Conservation (phyloP, 2,888 invertebrate species). For the Anthrax anthrax region DNA sequence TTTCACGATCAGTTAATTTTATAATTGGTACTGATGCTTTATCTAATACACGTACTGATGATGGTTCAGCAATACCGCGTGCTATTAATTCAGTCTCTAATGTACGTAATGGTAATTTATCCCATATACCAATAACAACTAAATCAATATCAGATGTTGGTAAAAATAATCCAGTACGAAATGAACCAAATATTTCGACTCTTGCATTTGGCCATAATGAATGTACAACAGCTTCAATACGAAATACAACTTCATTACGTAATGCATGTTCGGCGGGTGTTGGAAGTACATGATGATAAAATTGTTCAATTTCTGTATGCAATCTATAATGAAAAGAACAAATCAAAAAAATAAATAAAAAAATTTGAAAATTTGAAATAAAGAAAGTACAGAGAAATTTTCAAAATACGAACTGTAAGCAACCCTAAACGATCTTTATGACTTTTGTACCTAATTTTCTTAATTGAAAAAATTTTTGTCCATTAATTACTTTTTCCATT, state of each 20-base stretch:
- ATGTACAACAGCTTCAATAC: constrained; percentile 76
- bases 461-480: too few species aligned
- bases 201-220: constrained; percentile 85
- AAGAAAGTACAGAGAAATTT: too few species aligned
- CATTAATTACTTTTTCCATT: too few species aligned
- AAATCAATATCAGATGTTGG: constrained; percentile 77
- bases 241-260: constrained; percentile 73
- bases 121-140: constrained; percentile 74
- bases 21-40: constrained; percentile 98
- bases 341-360: neutral
- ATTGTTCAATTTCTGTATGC: constrained; percentile 95
- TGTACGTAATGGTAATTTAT: constrained; percentile 77
- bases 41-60: constrained; percentile 88
- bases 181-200: constrained; percentile 96
- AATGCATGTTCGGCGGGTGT: constrained; percentile 81
- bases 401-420: too few species aligned
- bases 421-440: too few species aligned
- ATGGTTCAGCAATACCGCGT: constrained; percentile 77
- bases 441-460: too few species aligned
- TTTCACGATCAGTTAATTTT: constrained; percentile 78
- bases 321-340: constrained; percentile 48
- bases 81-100: constrained; percentile 81
- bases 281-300: constrained; percentile 89
- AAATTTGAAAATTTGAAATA: too few species aligned
- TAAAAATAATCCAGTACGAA: constrained; percentile 91